These are phyloP conservation scores for Zosterops hypoxanthus DNA, from an alignment of 2,113 vertebrate species.

Conservation along the genomic window DNA sequence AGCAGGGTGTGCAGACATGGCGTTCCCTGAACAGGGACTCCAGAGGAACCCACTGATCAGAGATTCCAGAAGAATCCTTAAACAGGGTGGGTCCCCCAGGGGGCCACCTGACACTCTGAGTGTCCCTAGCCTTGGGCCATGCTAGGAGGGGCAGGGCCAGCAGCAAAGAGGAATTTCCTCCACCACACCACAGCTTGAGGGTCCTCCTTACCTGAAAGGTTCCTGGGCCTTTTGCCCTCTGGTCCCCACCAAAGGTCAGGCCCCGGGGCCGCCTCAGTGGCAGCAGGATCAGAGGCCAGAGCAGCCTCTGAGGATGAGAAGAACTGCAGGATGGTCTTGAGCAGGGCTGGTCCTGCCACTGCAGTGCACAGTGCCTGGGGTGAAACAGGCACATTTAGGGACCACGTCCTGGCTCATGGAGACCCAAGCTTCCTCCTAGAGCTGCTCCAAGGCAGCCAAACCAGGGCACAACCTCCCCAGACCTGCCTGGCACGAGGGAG, in stretches of 20 bases:
- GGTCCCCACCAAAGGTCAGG: neutral
- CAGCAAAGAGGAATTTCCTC: neutral
- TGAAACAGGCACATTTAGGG: neutral
- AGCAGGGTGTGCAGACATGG: neutral
- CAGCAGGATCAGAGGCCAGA: neutral
- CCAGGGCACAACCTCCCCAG: neutral
- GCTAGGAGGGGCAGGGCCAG: neutral
- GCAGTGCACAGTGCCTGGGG: slow-evolving; percentile 85
- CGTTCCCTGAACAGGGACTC: neutral
- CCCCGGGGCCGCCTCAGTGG: neutral
- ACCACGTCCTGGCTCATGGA: fast-evolving
- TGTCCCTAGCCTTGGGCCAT: fast-evolving
- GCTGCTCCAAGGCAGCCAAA: neutral
- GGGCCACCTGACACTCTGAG: neutral
- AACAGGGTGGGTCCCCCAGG: fast-evolving
- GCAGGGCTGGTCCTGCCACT: slow-evolving; percentile 85
- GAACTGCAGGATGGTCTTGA: slow-evolving; percentile 90
- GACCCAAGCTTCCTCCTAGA: fast-evolving
- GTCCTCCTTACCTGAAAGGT: neutral
- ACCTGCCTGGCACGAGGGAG: neutral
- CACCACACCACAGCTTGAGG: neutral
- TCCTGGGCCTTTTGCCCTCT: neutral
- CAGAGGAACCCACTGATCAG: fast-evolving
- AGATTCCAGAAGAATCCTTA: neutral
- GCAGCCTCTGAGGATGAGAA: slow-evolving; percentile 81